Base-by-base conservation (phyloP, 2,888 invertebrate species). In the Busseola fusca region DNA sequence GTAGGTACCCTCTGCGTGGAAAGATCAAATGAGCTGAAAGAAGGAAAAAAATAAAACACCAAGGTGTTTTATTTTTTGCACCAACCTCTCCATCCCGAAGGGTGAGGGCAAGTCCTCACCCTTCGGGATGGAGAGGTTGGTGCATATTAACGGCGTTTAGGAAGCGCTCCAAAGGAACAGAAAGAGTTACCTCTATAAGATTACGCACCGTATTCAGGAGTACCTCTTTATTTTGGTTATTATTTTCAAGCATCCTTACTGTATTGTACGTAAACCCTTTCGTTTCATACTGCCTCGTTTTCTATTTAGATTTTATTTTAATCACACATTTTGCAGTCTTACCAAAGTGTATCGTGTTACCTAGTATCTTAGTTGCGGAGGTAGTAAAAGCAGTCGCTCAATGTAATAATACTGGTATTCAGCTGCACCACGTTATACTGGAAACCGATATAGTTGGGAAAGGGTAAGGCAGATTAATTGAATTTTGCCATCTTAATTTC, bases 401-500 rank as follows among this genome's bases (percentile, higher is more conserved):
- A 21, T 21, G 56, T 56, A 30, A 56, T n/a, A 56, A 21, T 6
- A 30, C 30, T 56, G 10, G 4, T 56, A 18, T 9, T 27, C 25
- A 50, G 50, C 12, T 50, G 50, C n/a, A 50, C n/a, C 21, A n/a
- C n/a, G 50, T 50, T 18, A 54, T n/a, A 52, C 5, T 30, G 7
- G 57, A 30, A 30, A 10, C 16, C n/a, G 9, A 59, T 14, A 16
- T n/a, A 59, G n/a, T 14, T 10, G 9, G n/a, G 34, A 34, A 16
- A 34, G 21, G 21, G 21, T 21, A 30, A 21, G 12, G 21, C 14
- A 18, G 10, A 37, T 59, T 25, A 4, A 25, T n/a, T 58, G 16
- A 37, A 34, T 59, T n/a, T 59, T 37, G n/a, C 58, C 16, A 16
- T 59, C n/a, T n/a, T 34, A n/a, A n/a, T 58, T 34, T 58, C n/a